These are phyloP conservation scores for Ranitomeya variabilis DNA, from an alignment of 2,113 vertebrate genomes.

Conservation along the genomic window DNA sequence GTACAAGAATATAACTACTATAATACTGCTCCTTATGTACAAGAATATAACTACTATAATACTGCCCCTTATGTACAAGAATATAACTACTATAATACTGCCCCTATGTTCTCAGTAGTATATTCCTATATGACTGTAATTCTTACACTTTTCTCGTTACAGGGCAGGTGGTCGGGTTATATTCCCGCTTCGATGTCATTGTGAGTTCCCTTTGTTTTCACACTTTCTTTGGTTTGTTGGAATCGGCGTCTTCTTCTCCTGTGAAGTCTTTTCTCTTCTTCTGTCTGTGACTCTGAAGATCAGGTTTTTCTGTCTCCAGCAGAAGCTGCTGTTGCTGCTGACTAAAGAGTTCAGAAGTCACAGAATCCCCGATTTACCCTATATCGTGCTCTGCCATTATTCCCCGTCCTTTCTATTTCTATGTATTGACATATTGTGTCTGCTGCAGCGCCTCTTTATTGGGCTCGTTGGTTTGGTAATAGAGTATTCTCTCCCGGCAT, in stretches of 20 bases:
- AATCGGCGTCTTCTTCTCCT: background rate
- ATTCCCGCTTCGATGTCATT: constrained; percentile 94
- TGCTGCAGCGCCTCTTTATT: too few species aligned
- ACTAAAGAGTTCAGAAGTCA: background rate
- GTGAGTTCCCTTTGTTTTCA: constrained; percentile 75
- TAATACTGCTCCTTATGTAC: too few species aligned
- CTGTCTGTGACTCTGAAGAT: background rate
- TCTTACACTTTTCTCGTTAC: constrained; percentile 22
- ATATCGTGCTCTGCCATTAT: background rate
- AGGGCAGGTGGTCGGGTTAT: constrained; percentile 92
- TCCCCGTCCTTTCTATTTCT: background rate
- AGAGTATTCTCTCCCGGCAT: too few species aligned
- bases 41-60: too few species aligned
- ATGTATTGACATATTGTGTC: too few species aligned
- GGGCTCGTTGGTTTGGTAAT: too few species aligned
- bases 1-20: too few species aligned
- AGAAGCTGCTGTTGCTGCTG: background rate
- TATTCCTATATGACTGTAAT: background rate
- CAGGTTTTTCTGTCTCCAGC: background rate
- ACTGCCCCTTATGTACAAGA: background rate
- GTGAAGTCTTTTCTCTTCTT: background rate
- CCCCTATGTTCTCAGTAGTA: background rate
- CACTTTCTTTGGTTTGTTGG: background rate
- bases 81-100: constrained; percentile 6
- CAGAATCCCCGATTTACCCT: background rate